Percentiles rank a stretch among this genome's conserved stretches.
Evolutionary conservation across 1,140 invertebrate species (phyloP).

Genomic region (Pristionchus pacificus): DNA sequence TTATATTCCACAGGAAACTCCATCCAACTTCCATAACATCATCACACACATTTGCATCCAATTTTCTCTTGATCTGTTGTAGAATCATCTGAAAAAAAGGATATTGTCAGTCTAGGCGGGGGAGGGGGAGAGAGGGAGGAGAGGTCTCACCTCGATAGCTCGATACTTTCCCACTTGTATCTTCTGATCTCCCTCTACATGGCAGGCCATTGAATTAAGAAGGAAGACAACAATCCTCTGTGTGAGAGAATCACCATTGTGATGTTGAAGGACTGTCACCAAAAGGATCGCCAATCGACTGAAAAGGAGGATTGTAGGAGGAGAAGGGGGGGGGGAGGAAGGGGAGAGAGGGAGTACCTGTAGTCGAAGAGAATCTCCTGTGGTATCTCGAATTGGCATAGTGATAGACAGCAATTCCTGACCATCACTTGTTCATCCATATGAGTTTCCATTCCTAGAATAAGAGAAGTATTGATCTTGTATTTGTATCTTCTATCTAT

Average conservation of each 20-base stretch:
- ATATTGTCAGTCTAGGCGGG: no score
- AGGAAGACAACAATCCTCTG: conserved; percentile 89
- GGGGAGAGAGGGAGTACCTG: conserved; percentile 58
- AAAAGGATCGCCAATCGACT: conserved; percentile 75
- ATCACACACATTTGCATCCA: conserved; percentile 68
- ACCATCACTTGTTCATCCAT: conserved; percentile 69
- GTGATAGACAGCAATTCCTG: conserved; percentile 85
- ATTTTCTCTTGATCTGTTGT: conserved; percentile 51
- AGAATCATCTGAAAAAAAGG: conserved; percentile 40
- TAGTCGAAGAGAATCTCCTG: conserved; percentile 91
- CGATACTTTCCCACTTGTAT: conserved; percentile 80
- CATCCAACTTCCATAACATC: conserved; percentile 93
- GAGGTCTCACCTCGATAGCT: conserved; percentile 71
- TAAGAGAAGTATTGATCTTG: background rate
- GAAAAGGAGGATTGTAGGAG: background rate
- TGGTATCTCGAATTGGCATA: conserved; percentile 90
- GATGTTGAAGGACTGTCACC: conserved; percentile 74
- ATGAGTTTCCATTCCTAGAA: conserved; percentile 45
- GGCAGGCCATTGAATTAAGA: conserved; percentile 88
- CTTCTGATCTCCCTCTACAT: conserved; percentile 87
- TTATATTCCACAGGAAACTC: conserved; percentile 94
- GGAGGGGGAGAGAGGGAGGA: background rate
- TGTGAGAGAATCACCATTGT: conserved; percentile 81
- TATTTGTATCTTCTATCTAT: background rate
- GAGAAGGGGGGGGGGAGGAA: no score